Base-by-base conservation (phyloP, 1,140 invertebrate species). In the Myzus persicae region DNA sequence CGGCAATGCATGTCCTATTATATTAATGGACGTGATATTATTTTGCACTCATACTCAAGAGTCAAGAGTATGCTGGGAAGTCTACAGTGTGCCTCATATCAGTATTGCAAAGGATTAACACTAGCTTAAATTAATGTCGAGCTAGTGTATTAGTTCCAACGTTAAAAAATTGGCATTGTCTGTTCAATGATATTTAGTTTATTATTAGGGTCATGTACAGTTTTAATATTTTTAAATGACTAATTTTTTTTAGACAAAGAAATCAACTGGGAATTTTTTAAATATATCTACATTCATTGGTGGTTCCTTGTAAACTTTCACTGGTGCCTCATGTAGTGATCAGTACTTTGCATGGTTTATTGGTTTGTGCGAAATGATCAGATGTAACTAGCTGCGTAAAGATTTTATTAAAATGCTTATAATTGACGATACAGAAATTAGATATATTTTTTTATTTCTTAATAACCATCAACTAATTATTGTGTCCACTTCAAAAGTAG, bases 91-190 rank as follows among this genome's bases (percentile, higher is more conserved):
- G 93, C 38, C 8, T 93, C 44, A 93, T 93, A 59, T 90, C 90
- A 81, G 44, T 93, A 11, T 91, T 91, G 38, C 93, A 91, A 95
- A 95, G 87, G 36, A 93, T 91, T 91, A 36, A 97, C 94, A 95
- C 96, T 20, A 95, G 94, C 26, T 94, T 95, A 31, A 95, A 95
- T 89, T 95, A 96, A 94, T 96, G 96, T 94, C 97, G 97, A 94
- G 97, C 97, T 59, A 95, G 97, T 7, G 96, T 97, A 76, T 95
- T 97, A 94, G 97, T 97, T 40, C 97, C 97, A 36, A 97, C 97
- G 67, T 95, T 97, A 94, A 97, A n/a, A n/a, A 97, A 95, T 95
- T 97, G 95, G 97, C 97, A 87, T 96, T 97, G 94, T 97, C 97
- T 95, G 96, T 96, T 94, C 88, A 76, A 59, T 59, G 48, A 40